Base-by-base conservation (phyloP, 2,888 invertebrate species). In the Saturnia pavonia region DNA sequence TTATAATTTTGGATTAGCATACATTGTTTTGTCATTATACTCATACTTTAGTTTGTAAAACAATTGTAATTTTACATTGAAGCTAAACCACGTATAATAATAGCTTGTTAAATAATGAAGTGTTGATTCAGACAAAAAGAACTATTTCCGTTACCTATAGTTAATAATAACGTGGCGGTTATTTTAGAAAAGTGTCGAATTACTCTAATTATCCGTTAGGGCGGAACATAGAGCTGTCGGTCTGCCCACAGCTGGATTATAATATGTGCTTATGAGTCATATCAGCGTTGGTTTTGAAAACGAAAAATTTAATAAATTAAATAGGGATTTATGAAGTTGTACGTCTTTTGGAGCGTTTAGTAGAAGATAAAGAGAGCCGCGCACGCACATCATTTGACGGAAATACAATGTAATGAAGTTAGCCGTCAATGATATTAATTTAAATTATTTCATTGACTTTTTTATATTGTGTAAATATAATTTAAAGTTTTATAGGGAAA, bases 201-300 rank as follows among this genome's bases (percentile, higher is more conserved):
- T 85, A 85, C 85, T 77, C 82, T 85, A 85, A 85, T 85, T 85
- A 84, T 81, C 78, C 77, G 78, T 77, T 74, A 80, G 57, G 57
- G 79, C 83, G 83, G 85, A 83, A 80, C 77, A 76, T 66, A 75
- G 19, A 76, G 77, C 76, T 77, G 78, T 57, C 25, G 19, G 27
- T 60, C 25, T 27, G 25, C 57, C 57, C 57, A 11, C 57, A 57
- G 12, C 57, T 14, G 57, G 27, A 27, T 60, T 60, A 25, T 60
- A 57, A 25, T 25, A 27, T 6, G 22, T 22, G 9, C 54, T 54
- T n/a, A 9, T 9, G 54, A 54, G 9, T 48, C 19, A 19, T 48
- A 48, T 48, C 6, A 19, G 19, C 19, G 19, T 48, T 16, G 48
- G 19, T 48, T 48, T 48, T 7, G 48, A 19, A 19, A 48, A 19